Percentiles rank a stretch among this genome's conserved stretches.
phyloP scores from a whole-genome alignment of 2,113 vertebrate genomes.

The Zeus faber region DNA sequence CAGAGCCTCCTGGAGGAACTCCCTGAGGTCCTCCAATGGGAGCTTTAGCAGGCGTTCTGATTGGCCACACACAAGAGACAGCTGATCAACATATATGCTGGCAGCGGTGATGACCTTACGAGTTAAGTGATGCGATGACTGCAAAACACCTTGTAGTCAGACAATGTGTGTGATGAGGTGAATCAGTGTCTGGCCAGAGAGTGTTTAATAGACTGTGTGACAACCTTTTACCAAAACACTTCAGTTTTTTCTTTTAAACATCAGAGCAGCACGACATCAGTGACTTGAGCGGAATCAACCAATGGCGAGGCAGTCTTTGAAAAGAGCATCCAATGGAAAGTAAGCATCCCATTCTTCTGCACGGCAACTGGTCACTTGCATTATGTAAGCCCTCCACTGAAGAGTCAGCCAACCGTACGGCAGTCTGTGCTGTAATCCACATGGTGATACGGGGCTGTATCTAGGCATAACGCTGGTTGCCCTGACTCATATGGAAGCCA shows the following conservation, averaged over 20 bases:
- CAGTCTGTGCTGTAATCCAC: slow-evolving; percentile 30
- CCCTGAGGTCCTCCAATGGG: slow-evolving; percentile 81
- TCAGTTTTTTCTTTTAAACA: background rate
- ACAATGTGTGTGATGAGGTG: background rate
- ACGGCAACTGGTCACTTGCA: slow-evolving; percentile 48
- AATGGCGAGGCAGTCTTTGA: slow-evolving; percentile 6
- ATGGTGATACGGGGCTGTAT: slow-evolving; percentile 3
- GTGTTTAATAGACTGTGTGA: no score
- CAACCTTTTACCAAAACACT: no score
- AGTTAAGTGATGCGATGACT: background rate
- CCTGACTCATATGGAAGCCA: slow-evolving; percentile 5
- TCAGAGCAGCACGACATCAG: background rate
- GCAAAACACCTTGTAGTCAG: background rate
- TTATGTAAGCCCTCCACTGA: slow-evolving; percentile 58
- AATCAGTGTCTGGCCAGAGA: background rate
- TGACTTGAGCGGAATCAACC: slow-evolving; percentile 16
- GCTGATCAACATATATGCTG: background rate
- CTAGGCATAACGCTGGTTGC: slow-evolving; percentile 10
- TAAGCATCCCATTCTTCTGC: slow-evolving; percentile 47
- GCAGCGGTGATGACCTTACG: background rate
- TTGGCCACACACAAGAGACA: slow-evolving; percentile 13
- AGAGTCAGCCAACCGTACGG: slow-evolving; percentile 40
- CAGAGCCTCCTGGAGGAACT: slow-evolving; percentile 84
- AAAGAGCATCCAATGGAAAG: slow-evolving; percentile 48
- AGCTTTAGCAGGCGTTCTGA: slow-evolving; percentile 81